Conservation (phyloP, 2,113 vertebrate genomes). For the Cyprinodon variegatus region DNA sequence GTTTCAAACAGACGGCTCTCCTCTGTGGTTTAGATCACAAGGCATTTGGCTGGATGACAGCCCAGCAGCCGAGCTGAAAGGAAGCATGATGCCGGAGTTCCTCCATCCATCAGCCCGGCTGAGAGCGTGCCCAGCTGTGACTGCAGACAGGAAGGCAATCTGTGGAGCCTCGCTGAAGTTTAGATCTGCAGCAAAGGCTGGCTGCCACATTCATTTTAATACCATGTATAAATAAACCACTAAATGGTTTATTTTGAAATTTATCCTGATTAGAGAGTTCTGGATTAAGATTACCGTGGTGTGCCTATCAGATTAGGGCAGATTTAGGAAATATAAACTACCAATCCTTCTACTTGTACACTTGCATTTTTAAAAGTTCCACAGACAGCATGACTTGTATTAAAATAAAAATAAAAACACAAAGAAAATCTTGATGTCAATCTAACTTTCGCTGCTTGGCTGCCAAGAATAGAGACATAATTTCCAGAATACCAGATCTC, state of each 20-base stretch:
- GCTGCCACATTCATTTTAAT: slow-evolving; percentile 47
- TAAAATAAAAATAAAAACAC: slow-evolving; percentile 4
- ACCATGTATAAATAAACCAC: slow-evolving; percentile 15
- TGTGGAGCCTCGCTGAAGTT: slow-evolving; percentile 47
- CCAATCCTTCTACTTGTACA: background rate
- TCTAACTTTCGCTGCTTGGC: background rate
- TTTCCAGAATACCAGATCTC: slow-evolving; percentile 23
- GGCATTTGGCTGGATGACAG: slow-evolving; percentile 25
- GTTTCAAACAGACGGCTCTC: slow-evolving; percentile 10
- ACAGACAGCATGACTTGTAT: background rate
- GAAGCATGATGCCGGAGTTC: background rate
- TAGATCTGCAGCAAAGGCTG: slow-evolving; percentile 63
- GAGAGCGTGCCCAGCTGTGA: slow-evolving; percentile 50
- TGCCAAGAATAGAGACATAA: slow-evolving; percentile 32
- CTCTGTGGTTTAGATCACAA: slow-evolving; percentile 25
- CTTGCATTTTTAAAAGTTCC: background rate
- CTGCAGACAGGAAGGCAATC: slow-evolving; percentile 40
- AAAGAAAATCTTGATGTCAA: background rate
- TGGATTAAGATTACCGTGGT: slow-evolving; percentile 15
- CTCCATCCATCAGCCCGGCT: slow-evolving; percentile 43
- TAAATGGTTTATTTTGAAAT: slow-evolving; percentile 30
- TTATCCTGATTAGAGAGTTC: background rate
- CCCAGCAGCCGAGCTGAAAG: slow-evolving; percentile 8
- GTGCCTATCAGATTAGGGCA: background rate
- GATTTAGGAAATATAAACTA: background rate